Evolutionary conservation across 2,888 invertebrate species (phyloP), one percentile per base, ranked within the genome.

Genomic region (Tillus elongatus): DNA sequence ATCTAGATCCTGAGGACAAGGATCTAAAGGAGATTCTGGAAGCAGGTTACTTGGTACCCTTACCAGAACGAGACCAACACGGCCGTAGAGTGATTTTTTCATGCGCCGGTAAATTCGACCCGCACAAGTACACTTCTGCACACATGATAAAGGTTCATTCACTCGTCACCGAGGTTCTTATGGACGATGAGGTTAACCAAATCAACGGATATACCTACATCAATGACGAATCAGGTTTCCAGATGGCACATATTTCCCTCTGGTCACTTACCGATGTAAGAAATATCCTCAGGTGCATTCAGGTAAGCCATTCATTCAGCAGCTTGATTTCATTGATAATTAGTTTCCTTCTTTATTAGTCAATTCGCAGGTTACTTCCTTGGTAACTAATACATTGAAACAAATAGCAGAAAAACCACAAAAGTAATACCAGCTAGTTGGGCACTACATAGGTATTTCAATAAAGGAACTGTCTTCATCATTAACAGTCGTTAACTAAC

Each of bases 71-170:
- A 30, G 89, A 90, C 56, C 69, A 13, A 3, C 42, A 77, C 35
- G 91, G 91, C 0, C 72, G 86, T 30, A 71, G 82, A 52, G 80
- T 90, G 1, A 75, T 90, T 36, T 72, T 90, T 47, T 82, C 85
- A 33, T 78, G 82, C 58, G 85, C 86, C 55, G 85, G 83, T 70
- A 71, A 59, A 54, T 66, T 65, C 36, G 65, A 65, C 47, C 65
- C 64, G 4, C 61, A 66, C 45, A 63, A 62, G 42, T 65, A 56
- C 62, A 85, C 85, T 37, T 82, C 85, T 35, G 79, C 80, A 27
- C 83, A 89, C 55, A 86, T 91, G 82, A 83, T 85, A 15, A 76
- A 84, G 28, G 79, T 85, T 1, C 89, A 90, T 63, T 84, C 87
- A 42, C 70, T 91, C 60, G 77, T 88, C n/a, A 82, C 85, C 35